Conservation (phyloP, 2,113 vertebrate genomes). For the Smithornis capensis region DNA sequence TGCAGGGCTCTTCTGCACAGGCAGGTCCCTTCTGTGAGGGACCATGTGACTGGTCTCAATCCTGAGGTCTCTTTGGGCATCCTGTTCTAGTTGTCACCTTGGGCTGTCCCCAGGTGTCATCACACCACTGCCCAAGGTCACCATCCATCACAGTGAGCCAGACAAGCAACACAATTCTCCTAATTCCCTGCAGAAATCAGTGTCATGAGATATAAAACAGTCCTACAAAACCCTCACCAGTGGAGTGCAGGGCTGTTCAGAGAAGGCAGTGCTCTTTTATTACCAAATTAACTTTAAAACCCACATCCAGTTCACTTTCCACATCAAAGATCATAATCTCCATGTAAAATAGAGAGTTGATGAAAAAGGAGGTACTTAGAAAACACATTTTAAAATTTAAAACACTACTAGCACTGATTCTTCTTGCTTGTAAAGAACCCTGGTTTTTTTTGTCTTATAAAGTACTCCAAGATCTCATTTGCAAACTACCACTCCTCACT, state of each 20-base stretch:
- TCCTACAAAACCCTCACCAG: rapidly evolving
- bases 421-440: neutral
- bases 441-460: conserved; percentile 11
- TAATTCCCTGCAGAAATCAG: neutral
- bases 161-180: neutral
- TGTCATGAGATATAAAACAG: neutral
- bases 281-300: conserved; percentile 21
- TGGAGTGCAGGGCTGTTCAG: rapidly evolving
- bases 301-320: neutral
- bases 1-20: neutral
- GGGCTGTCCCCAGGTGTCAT: neutral
- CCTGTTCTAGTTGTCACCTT: neutral
- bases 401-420: neutral
- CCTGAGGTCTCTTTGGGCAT: neutral
- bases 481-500: neutral
- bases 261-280: neutral
- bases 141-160: neutral
- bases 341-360: neutral
- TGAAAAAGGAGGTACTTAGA: conserved; percentile 16
- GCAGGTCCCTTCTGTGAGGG: neutral
- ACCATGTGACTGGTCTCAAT: neutral
- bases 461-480: neutral
- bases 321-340: conserved; percentile 13
- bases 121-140: neutral
- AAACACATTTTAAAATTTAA: conserved; percentile 28